Evolutionary conservation across 2,888 invertebrate species (phyloP).

Genomic region (Scelioninae gen. 1): DNA sequence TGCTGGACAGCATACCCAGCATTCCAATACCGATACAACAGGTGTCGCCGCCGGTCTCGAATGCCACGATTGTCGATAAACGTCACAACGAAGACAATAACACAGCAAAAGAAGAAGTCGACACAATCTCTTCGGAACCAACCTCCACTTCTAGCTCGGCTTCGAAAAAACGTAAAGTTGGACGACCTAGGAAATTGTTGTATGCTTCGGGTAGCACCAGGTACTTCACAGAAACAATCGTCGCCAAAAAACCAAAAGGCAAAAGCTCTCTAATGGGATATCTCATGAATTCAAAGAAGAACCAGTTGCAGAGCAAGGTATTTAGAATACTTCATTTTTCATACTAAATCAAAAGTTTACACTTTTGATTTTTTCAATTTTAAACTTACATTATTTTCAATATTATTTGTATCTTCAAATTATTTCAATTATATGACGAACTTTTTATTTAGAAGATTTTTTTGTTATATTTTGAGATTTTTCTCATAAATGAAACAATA

Average conservation of each 20-base stretch:
- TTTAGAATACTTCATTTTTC: constrained; percentile 42
- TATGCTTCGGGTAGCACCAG: constrained; percentile 86
- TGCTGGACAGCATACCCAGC: constrained; percentile 81
- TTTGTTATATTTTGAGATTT: no score
- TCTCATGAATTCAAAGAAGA: constrained; percentile 88
- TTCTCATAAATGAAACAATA: no score
- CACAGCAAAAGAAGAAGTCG: constrained; percentile 74
- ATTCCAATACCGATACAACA: constrained; percentile 78
- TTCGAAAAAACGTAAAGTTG: constrained; percentile 92
- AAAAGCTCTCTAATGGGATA: constrained; percentile 88
- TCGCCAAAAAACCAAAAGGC: constrained; percentile 92
- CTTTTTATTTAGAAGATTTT: no score
- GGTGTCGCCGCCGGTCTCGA: constrained; percentile 76
- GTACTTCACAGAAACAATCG: constrained; percentile 90
- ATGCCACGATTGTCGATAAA: constrained; percentile 71
- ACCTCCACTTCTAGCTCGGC: constrained; percentile 78
- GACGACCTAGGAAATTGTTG: constrained; percentile 90
- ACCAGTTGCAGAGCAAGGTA: constrained; percentile 85
- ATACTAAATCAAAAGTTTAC: no score
- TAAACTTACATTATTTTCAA: no score
- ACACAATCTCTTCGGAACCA: constrained; percentile 78
- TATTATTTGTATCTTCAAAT: no score
- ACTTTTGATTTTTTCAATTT: no score
- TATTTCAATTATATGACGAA: no score
- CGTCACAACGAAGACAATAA: constrained; percentile 78